Conservation (phyloP, 1,140 invertebrate genomes). For the Drosophila ohnishii region DNA sequence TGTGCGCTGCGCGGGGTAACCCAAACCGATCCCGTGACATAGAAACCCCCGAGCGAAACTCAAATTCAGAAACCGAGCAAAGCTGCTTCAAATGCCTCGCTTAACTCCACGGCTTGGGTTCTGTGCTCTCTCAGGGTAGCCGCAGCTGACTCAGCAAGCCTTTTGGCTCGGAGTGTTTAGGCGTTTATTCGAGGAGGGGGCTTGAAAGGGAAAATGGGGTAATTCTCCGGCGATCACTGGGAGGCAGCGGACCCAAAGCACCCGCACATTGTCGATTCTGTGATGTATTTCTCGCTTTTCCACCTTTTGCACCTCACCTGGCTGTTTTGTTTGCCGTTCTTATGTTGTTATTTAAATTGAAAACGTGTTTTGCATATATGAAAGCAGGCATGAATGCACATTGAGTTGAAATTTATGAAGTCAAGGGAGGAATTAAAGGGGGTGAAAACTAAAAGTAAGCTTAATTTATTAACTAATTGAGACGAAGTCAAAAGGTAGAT, state of each 20-base stretch:
- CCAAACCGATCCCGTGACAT: slow-evolving; percentile 62
- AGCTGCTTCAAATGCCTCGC: slow-evolving; percentile 49
- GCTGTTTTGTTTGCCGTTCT: slow-evolving; percentile 11
- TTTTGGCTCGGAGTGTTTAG: slow-evolving; percentile 3
- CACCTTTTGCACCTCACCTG: slow-evolving; percentile 33
- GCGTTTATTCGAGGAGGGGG: background rate
- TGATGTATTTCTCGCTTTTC: slow-evolving; percentile 4
- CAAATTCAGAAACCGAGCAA: slow-evolving; percentile 26
- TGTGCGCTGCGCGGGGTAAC: slow-evolving; percentile 39
- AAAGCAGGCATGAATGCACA: slow-evolving; percentile 51
- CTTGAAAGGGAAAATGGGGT: slow-evolving; percentile 1
- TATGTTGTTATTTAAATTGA: slow-evolving; percentile 60
- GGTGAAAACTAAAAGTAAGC: background rate
- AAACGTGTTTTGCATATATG: slow-evolving; percentile 74
- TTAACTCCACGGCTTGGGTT: slow-evolving; percentile 10
- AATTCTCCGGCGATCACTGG: slow-evolving; percentile 24
- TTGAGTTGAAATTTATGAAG: slow-evolving; percentile 21
- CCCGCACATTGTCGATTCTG: slow-evolving; percentile 21
- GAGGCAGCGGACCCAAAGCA: slow-evolving; percentile 38
- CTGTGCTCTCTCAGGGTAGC: slow-evolving; percentile 43
- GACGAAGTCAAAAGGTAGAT: background rate
- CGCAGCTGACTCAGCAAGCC: slow-evolving; percentile 41
- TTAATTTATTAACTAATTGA: background rate
- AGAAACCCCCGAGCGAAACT: slow-evolving; percentile 58
- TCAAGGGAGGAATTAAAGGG: background rate